Evolutionary conservation across 2,113 vertebrate species (phyloP).

Genomic region (Neofelis nebulosa): DNA sequence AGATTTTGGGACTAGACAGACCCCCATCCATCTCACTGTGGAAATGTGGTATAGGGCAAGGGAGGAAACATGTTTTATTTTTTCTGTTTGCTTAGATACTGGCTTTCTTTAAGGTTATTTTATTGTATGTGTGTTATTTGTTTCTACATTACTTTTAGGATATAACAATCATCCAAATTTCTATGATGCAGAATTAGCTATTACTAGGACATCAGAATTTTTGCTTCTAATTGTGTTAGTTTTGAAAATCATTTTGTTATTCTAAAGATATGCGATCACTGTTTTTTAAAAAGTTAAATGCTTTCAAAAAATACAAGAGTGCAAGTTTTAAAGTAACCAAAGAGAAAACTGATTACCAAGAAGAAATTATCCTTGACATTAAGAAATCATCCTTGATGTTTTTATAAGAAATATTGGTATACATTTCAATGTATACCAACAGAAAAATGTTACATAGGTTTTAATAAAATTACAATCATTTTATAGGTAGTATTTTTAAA

Average conservation of each 20-base stretch:
- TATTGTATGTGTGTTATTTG: background rate
- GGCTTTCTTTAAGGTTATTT: background rate
- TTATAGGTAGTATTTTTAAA: conserved; percentile 15
- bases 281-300: background rate
- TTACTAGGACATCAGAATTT: background rate
- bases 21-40: background rate
- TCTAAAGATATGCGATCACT: background rate
- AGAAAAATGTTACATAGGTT: background rate
- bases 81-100: background rate
- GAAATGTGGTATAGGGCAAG: background rate
- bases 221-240: background rate
- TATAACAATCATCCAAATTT: background rate
- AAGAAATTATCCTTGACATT: background rate
- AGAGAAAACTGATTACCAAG: background rate
- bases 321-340: background rate
- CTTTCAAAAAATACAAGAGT: background rate
- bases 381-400: background rate
- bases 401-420: too few species aligned
- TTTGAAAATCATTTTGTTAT: background rate
- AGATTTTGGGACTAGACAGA: background rate
- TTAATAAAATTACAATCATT: background rate
- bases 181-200: background rate
- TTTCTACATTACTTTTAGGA: background rate
- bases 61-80: background rate
- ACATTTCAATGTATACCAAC: background rate